phyloP scores from a whole-genome alignment of 2,797 vertebrate species.

The Melanotaenia maccullochi region DNA sequence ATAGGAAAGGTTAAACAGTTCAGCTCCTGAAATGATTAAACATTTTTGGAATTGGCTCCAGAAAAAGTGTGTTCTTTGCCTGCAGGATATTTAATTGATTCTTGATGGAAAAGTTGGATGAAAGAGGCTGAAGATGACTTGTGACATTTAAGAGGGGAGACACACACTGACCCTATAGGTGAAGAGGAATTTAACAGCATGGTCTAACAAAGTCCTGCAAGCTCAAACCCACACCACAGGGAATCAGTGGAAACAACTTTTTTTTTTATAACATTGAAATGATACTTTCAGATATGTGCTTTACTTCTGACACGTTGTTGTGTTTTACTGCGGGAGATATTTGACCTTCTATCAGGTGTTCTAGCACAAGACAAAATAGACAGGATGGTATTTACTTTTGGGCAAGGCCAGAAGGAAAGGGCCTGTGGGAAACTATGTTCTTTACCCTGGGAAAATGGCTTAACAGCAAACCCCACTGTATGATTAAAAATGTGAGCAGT shows the following conservation, averaged over 20 bases:
- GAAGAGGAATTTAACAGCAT: constrained; percentile 34
- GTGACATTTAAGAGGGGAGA: constrained; percentile 29
- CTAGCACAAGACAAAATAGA: constrained; percentile 23
- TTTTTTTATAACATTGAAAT: constrained; percentile 32
- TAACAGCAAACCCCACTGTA: background rate
- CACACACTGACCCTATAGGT: constrained; percentile 32
- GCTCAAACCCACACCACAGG: constrained; percentile 8
- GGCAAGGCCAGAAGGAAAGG: background rate
- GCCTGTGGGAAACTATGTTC: constrained; percentile 8
- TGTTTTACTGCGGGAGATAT: constrained; percentile 14
- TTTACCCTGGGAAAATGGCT: background rate
- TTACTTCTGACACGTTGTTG: constrained; percentile 51
- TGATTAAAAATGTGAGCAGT: constrained; percentile 7
- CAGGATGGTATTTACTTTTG: constrained; percentile 9
- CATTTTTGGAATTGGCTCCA: background rate
- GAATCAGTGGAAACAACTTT: background rate
- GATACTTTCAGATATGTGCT: constrained; percentile 43
- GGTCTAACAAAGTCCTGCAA: background rate
- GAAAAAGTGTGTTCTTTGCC: background rate
- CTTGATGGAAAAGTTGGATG: background rate
- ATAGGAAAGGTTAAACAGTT: constrained; percentile 46
- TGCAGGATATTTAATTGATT: background rate
- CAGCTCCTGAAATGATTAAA: constrained; percentile 19
- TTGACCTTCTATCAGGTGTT: constrained; percentile 14
- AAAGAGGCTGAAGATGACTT: constrained; percentile 4